phyloP scores from a whole-genome alignment of 1,140 invertebrate genomes.

The Drosophila azteca region DNA sequence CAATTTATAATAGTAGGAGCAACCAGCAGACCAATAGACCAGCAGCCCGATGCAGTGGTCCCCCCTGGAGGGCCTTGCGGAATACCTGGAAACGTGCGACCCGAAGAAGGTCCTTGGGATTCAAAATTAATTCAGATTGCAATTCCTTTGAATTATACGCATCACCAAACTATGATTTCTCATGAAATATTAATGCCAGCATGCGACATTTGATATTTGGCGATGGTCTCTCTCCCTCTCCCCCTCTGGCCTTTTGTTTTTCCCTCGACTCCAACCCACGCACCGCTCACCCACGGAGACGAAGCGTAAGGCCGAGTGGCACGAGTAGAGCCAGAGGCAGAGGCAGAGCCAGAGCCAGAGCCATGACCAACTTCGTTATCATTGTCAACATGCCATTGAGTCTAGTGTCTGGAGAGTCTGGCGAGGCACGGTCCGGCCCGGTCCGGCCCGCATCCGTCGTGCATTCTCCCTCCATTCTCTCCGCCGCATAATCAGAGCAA shows the following conservation, averaged over 20 bases:
- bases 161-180: constrained; percentile 82
- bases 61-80: no score
- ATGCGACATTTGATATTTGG: constrained; percentile 79
- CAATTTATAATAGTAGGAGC: no score
- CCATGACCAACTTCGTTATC: constrained; percentile 78
- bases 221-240: constrained; percentile 3
- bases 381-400: constrained; percentile 81
- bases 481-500: constrained; percentile 73
- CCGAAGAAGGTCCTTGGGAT: constrained; percentile 11
- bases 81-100: background rate
- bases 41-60: background rate
- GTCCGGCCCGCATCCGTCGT: background rate
- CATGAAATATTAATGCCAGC: constrained; percentile 80
- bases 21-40: background rate
- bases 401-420: constrained; percentile 35
- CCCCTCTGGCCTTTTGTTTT: no score
- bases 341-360: constrained; percentile 17
- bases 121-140: constrained; percentile 82
- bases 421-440: constrained; percentile 13
- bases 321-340: constrained; percentile 16
- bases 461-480: background rate
- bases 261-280: no score
- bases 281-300: background rate
- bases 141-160: constrained; percentile 82
- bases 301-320: no score